Evolutionary conservation across 2,888 invertebrate species (phyloP), one percentile per base, ranked within the genome.

Genomic region (Selenia dentaria): DNA sequence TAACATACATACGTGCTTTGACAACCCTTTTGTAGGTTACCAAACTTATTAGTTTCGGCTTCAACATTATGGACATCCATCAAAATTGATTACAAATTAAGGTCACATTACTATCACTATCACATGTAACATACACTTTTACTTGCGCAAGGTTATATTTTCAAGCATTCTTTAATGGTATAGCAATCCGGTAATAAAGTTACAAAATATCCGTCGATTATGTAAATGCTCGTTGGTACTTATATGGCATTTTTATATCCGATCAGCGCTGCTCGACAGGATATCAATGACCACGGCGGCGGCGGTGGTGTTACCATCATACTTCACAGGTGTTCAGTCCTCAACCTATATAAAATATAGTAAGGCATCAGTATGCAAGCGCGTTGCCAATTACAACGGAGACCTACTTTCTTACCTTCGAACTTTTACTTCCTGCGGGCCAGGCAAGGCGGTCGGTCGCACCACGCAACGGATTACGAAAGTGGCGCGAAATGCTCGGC

Each of bases 391-490:
- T 87, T 88, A 84, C 84, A 86, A 79, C 64, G 76, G 85, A 87
- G 89, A 89, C 90, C 90, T 87, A 89, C 89, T 90, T 90, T 89
- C 90, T 87, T 89, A 89, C 87, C 90, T 89, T 88, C 88, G 89
- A 90, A 90, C 90, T 90, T 89, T 90, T 90, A 90, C 90, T 90
- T 90, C 90, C 90, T 90, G 87, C 87, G 88, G 87, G 83, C 84
- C 83, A 73, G 79, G 80, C 85, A 68, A 75, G 82, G 78, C 83
- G 79, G 58, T 82, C 84, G 84, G 82, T 79, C 83, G 86, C 80
- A 76, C 89, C 83, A 87, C 88, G 87, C 88, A 88, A 87, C 81
- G 79, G 78, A 84, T 90, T 88, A 87, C 89, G 89, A 90, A 87
- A 89, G 88, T 88, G 83, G 87, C 89, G 89, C 89, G 89, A 89